Evolutionary conservation across 2,888 invertebrate species (phyloP), one percentile per base, ranked within the genome.

Genomic region (Craniophora ligustri): DNA sequence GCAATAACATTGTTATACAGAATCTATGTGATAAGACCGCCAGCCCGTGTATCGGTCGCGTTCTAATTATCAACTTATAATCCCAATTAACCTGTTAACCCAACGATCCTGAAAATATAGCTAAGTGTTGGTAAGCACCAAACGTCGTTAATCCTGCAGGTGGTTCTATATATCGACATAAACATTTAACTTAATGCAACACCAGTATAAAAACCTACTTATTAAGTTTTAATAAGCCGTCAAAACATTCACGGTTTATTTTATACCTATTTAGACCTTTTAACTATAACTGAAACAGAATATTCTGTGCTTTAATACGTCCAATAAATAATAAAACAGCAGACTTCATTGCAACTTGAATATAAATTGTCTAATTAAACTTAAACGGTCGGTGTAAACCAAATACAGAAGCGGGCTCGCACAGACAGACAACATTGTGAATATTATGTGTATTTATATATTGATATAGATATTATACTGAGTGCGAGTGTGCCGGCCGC

Each of bases 351-450:
- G 88, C 86, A 87, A 89, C 85, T 89, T 86, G 90, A 91, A 89
- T 91, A 88, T 88, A 90, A 91, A 91, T 89, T 83, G 87, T 79
- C 80, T 86, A 87, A 91, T 91, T 91, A 91, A 90, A 86, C 78
- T 87, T 87, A 87, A 90, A 85, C 86, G 83, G 76, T 81, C 78
- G 76, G 78, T 81, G 87, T 86, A 86, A 84, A 85, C 84, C 79
- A 82, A 85, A 84, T 82, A 82, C 80, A 79, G 78, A 47, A 64
- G 67, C 70, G 71, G 64, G 67, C 66, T 30, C 61, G 66, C 61
- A 70, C 75, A 56, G 69, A 67, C 73, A 58, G 56, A 76, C 77
- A 64, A 39, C 74, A 78, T 70, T 76, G 76, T 74, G 53, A 36
- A 36, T 48, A 54, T 28, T 64, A 51, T 70, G 64, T 64, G 39